These are phyloP conservation scores for Caenorhabditis macrosperma DNA, from an alignment of 2,888 invertebrate species.

Conservation along the genomic window DNA sequence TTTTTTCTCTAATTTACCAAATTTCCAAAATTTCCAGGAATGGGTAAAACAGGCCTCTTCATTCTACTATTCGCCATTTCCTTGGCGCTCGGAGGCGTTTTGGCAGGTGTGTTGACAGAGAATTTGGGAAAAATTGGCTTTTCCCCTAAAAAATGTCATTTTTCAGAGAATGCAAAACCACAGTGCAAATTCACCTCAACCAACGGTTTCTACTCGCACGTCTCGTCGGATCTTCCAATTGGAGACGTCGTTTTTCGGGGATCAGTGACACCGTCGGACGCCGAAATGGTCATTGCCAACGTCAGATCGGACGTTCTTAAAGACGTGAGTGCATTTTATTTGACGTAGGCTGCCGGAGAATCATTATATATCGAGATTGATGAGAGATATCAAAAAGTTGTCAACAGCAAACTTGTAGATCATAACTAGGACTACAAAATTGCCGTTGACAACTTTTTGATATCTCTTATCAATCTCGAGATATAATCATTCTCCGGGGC, in stretches of 20 bases:
- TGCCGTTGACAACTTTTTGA: too few species aligned
- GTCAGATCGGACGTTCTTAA: constrained; percentile 71
- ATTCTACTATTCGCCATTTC: constrained; percentile 38
- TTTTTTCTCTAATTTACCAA: neutral
- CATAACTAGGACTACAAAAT: too few species aligned
- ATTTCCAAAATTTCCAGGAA: constrained; percentile 8
- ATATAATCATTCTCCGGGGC: too few species aligned
- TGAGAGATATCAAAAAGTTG: constrained; percentile 17
- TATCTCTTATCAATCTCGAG: too few species aligned
- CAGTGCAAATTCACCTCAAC: constrained; percentile 50
- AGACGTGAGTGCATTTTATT: constrained; percentile 25
- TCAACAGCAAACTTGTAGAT: neutral
- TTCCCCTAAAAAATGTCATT: too few species aligned
- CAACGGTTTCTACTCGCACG: constrained; percentile 51
- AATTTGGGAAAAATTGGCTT: neutral
- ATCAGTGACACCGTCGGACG: constrained; percentile 73
- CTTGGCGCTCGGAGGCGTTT: neutral
- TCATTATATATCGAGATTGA: too few species aligned
- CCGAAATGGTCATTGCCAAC: constrained; percentile 68
- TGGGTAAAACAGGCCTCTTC: constrained; percentile 45
- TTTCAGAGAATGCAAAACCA: constrained; percentile 4
- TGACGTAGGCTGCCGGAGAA: too few species aligned
- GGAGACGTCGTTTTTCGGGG: constrained; percentile 72
- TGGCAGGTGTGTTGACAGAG: constrained; percentile 3
- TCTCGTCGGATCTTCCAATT: constrained; percentile 40